Evolutionary conservation across 2,888 invertebrate genomes (phyloP), one percentile per base, ranked within the genome.

Genomic region (Drosophila peninsularis): DNA sequence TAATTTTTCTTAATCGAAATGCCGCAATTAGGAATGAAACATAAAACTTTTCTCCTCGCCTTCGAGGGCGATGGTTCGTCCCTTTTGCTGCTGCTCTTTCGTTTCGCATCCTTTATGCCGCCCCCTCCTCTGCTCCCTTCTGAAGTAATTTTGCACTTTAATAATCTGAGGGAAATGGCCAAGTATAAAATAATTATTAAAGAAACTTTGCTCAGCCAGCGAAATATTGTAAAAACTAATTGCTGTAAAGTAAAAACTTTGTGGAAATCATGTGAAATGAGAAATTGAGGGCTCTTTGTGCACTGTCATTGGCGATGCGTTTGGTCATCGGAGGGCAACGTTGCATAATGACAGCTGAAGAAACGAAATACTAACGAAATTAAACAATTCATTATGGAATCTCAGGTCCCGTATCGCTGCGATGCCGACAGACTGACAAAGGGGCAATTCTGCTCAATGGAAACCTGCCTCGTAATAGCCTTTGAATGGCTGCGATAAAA

Each of bases 1-100:
- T 82, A 77, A 84, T 87, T 87, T 84, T 87, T 78, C 85, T 84
- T 87, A 87, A 87, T 85, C 87, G 87, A 87, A 87, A 87, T 82
- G 82, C 80, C 74, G 80, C 87, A 84, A 87, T 87, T 87, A 84
- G 80, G 84, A 69, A 72, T 68, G 75, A 71, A 80, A 69, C 65
- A 77, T 74, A 82, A 83, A 83, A 80, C 71, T 86, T 86, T 79
- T 70, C 44, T 41, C 24, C 52, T 62, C 71, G 42, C 66, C 64
- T 68, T 68, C 65, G 56, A 62, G 65, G 49, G 63, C 66, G 55
- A 10, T 50, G 47, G 53, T 11, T 49, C 42, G 58, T 52, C 57
- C 30, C 47, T 49, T 27, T 50, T 57, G 37, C 44, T 30, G 63
- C 21, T 10, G 58, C 45, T 52, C 41, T 56, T 56, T 36, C 37